Base-by-base conservation (phyloP, 2,113 vertebrate species). In the Merops nubicus region DNA sequence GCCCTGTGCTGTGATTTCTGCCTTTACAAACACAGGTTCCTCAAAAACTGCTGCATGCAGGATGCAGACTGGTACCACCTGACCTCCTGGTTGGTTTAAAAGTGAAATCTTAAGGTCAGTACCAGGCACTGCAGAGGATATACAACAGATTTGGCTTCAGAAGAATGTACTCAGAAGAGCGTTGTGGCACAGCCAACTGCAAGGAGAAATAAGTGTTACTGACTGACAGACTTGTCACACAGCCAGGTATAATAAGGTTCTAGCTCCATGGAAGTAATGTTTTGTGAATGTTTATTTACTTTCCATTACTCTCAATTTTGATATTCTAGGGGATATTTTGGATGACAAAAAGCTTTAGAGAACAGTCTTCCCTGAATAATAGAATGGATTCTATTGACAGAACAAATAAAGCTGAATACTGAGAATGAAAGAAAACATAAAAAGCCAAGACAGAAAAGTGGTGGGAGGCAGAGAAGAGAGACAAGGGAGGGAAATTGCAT, bases 211-310 rank as follows among this genome's bases (percentile, higher is more conserved):
- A 85, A 95, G 23, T 26, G 34, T 76, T 90, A 94, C 76, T 91
- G 86, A 89, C 94, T 93, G 96, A 81, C 68, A 94, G 77, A 82
- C 62, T 93, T 96, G 94, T 96, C 93, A 91, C 5, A 0, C 59
- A 90, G 96, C 85, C 93, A 92, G 85, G 75, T 96, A 68, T 72
- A 97, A 93, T 82, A 88, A 82, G 65, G 62, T 91, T 91, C 70
- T 76, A 89, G 53, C n/a, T 91, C 69, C 31, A 76, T 57, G 87
- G 87, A 95, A 94, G 73, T 76, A 96, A 95, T 82, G 53, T 59
- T 91, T 91, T 80, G 70, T 85, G 89, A 91, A 34, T 93, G 82
- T 91, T 96, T 96, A 91, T 93, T 91, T 96, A 90, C 63, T 77
- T 95, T 91, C 62, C 51, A 86, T 90, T 96, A 91, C 67, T 80